Conservation (phyloP, 2,888 invertebrate genomes). For the Phortica okadai region DNA sequence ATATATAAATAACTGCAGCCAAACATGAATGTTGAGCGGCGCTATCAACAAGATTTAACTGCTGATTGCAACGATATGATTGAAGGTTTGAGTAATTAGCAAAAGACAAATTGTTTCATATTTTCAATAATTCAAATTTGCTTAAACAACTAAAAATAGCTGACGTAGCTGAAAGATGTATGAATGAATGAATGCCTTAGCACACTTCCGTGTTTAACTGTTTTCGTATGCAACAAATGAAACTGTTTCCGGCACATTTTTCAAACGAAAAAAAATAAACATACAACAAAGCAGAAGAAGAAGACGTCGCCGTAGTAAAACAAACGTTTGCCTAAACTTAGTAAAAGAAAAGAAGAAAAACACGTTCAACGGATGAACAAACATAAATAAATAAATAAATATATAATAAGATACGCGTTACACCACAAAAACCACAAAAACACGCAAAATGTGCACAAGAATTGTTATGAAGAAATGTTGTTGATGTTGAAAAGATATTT, state of each 20-base stretch:
- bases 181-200: constrained; percentile 53
- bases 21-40: too few relatives aligned
- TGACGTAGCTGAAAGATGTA: neutral
- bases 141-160: too few relatives aligned
- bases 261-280: constrained; percentile 41
- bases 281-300: constrained; percentile 45
- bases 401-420: constrained; percentile 17
- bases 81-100: too few relatives aligned
- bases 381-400: constrained; percentile 36
- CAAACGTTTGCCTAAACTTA: constrained; percentile 47
- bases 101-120: too few relatives aligned
- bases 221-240: constrained; percentile 41
- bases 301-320: constrained; percentile 15
- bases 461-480: constrained; percentile 19
- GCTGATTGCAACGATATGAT: too few relatives aligned
- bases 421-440: constrained; percentile 14
- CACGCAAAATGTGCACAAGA: constrained; percentile 8
- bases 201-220: constrained; percentile 64
- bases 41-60: too few relatives aligned
- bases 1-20: too few relatives aligned
- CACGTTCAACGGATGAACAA: constrained; percentile 36
- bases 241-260: constrained; percentile 62
- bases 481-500: constrained; percentile 6
- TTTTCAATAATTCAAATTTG: too few relatives aligned
- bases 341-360: constrained; percentile 43